A percentile compares a stretch with the other conserved stretches of the same genome.
These are phyloP conservation scores for Caenorhabditis auriculariae DNA, from an alignment of 2,888 invertebrate genomes.

Conservation along the genomic window DNA sequence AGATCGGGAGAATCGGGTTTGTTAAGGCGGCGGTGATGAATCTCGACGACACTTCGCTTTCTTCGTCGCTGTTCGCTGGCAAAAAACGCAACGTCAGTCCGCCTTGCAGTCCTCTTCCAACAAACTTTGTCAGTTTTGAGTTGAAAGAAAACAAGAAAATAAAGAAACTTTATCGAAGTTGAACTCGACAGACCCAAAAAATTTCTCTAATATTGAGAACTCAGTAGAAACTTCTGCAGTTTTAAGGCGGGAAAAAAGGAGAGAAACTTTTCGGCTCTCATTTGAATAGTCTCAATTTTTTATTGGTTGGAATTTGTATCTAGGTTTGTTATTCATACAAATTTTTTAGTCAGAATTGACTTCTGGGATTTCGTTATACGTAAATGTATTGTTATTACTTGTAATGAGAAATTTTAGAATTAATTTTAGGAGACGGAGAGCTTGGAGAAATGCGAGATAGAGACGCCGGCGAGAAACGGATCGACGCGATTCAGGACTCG, in stretches of 20 bases:
- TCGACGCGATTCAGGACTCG: constrained; percentile 33
- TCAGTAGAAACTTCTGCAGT: not conserved
- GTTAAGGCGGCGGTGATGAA: constrained; percentile 31
- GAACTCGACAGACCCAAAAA: constrained; percentile 1
- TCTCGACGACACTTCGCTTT: constrained; percentile 49
- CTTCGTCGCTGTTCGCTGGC: constrained; percentile 42
- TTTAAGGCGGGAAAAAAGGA: constrained; percentile 4
- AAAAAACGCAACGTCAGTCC: constrained; percentile 27
- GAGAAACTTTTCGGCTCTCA: not conserved
- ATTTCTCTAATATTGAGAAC: not conserved
- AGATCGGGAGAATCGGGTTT: not conserved
- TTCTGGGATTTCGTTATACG: too few species aligned
- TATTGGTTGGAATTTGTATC: too few species aligned
- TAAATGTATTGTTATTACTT: too few species aligned
- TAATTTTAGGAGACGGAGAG: not conserved
- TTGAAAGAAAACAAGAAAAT: not conserved
- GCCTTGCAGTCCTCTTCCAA: constrained; percentile 35
- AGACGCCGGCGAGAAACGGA: constrained; percentile 39
- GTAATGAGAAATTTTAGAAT: too few species aligned
- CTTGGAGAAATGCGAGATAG: constrained; percentile 33
- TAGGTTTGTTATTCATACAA: too few species aligned
- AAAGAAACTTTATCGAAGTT: not conserved
- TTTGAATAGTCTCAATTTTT: not conserved
- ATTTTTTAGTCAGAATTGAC: too few species aligned
- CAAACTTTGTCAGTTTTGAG: constrained; percentile 18